phyloP scores from a whole-genome alignment of 92 coral and sea anemone genomes.

The Epizoanthus scotinus region DNA sequence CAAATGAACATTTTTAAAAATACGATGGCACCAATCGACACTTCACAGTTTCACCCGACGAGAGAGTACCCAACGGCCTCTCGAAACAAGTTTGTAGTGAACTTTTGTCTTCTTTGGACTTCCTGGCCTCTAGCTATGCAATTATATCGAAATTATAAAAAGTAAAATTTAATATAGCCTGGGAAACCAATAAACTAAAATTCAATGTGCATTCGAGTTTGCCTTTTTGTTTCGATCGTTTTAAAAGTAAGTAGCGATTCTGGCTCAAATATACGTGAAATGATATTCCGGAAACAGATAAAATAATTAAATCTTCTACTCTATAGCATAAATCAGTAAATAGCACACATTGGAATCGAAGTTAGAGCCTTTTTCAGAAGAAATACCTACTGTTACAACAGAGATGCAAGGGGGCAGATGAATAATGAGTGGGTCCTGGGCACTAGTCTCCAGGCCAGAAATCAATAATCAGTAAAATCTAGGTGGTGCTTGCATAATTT shows the following conservation, averaged over 20 bases:
- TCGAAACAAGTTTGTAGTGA: too few relatives aligned
- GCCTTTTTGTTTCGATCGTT: too few relatives aligned
- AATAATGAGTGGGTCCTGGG: conserved; percentile 38
- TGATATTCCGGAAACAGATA: conserved; percentile 2
- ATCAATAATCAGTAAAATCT: conserved; percentile 7
- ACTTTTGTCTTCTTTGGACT: conserved; percentile 32
- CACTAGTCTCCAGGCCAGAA: conserved; percentile 30
- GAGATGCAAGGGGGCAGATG: conserved; percentile 26
- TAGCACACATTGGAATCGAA: conserved; percentile 43
- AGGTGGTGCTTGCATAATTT: conserved; percentile 15
- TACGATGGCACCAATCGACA: too few relatives aligned
- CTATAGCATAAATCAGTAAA: conserved; percentile 40
- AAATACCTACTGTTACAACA: conserved; percentile 28
- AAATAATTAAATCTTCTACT: conserved; percentile 37
- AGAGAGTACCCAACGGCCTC: too few relatives aligned
- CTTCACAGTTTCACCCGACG: too few relatives aligned
- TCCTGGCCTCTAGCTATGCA: too few relatives aligned
- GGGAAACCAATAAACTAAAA: conserved; percentile 16
- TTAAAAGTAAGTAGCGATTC: too few relatives aligned
- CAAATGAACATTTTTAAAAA: too few relatives aligned
- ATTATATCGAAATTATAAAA: conserved; percentile 22
- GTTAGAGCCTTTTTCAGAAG: conserved; percentile 38
- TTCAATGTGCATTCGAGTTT: background rate
- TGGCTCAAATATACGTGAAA: conserved; percentile 6
- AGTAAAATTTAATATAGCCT: conserved; percentile 36